Evolutionary conservation across 1,140 invertebrate genomes (phyloP).

Genomic region (Drosophila virilis): DNA sequence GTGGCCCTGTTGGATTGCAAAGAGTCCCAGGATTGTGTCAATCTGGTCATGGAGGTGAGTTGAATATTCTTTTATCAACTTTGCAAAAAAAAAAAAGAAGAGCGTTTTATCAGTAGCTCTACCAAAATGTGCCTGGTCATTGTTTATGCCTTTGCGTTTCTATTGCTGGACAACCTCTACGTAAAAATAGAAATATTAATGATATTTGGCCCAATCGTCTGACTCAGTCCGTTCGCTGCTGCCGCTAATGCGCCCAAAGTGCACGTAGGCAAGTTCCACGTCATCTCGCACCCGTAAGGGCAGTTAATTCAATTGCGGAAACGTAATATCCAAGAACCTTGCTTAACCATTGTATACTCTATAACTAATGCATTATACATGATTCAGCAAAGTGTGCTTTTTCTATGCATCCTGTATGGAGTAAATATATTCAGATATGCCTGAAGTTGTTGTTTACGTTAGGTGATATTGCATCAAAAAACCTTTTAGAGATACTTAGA

Average conservation of each 20-base stretch:
- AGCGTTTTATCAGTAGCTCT: conserved; percentile 10
- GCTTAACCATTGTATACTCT: conserved; percentile 15
- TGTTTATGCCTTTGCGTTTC: conserved; percentile 28
- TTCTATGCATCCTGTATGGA: no score
- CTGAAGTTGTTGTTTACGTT: no score
- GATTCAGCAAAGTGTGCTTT: not conserved
- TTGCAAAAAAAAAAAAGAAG: not conserved
- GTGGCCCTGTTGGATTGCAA: conserved; percentile 98
- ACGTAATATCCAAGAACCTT: not conserved
- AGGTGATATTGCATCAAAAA: no score
- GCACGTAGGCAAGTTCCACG: conserved; percentile 65
- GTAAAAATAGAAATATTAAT: conserved; percentile 30
- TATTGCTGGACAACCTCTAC: not conserved
- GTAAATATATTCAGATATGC: no score
- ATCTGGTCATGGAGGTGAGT: conserved; percentile 97
- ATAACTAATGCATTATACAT: not conserved
- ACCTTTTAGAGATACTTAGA: no score
- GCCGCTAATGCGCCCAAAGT: conserved; percentile 30
- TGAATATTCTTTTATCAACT: not conserved
- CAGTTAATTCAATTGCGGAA: conserved; percentile 76
- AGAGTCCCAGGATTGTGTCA: conserved; percentile 96
- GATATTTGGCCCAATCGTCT: conserved; percentile 57
- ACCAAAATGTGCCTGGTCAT: conserved; percentile 23
- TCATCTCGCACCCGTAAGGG: conserved; percentile 14
- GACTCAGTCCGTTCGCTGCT: conserved; percentile 41